Conservation (phyloP, 2,888 invertebrate genomes). For the Elegia similella region DNA sequence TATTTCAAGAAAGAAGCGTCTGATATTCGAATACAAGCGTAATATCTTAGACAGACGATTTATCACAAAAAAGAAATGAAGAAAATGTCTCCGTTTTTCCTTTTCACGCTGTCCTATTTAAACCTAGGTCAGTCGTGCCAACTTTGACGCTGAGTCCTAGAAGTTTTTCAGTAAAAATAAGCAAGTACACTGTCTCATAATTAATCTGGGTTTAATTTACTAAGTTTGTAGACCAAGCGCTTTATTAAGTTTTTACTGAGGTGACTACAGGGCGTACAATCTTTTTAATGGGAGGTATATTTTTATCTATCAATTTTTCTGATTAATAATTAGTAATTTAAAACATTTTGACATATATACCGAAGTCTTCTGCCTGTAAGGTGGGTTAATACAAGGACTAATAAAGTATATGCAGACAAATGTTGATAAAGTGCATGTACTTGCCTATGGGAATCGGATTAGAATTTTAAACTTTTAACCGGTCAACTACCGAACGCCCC, state of each 20-base stretch:
- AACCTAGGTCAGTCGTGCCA: conserved; percentile 5
- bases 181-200: neutral
- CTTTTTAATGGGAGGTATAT: too few relatives aligned
- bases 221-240: neutral
- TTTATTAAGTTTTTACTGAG: neutral
- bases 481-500: too few relatives aligned
- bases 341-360: too few relatives aligned
- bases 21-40: neutral
- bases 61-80: neutral
- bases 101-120: conserved; percentile 9
- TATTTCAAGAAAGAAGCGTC: neutral
- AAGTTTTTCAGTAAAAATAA: neutral
- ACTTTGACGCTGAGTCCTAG: neutral
- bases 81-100: conserved; percentile 9
- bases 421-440: too few relatives aligned
- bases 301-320: too few relatives aligned
- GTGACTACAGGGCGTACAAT: too few relatives aligned
- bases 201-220: neutral
- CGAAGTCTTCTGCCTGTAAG: too few relatives aligned
- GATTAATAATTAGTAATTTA: too few relatives aligned
- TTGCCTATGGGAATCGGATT: too few relatives aligned
- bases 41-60: neutral
- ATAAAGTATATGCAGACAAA: too few relatives aligned
- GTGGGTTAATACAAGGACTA: too few relatives aligned
- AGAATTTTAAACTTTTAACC: too few relatives aligned